Evolutionary conservation across 2,113 vertebrate species (phyloP), one percentile per base, ranked within the genome.

Genomic region (Falco punctatus): DNA sequence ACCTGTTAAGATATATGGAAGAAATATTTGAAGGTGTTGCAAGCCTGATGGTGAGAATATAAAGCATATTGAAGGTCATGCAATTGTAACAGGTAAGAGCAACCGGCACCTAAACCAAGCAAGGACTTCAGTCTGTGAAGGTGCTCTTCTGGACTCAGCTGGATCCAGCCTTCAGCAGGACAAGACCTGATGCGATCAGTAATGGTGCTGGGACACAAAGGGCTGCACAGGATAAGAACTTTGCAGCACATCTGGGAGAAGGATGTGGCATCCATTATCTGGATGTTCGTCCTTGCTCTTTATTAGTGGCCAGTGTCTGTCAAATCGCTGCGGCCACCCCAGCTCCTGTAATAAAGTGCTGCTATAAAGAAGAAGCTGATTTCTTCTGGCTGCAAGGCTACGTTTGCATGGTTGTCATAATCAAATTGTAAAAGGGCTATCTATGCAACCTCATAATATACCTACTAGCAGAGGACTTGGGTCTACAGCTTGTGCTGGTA

Each of bases 401-500:
- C 0, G 0, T 84, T 49, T 93, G 15, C 20, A 20, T 21, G 5
- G 6, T 33, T 88, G 14, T 44, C 15, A 44, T 44, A 73, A 75
- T 7, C 6, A 57, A 91, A 73, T 9, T 54, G 33, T 65, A 48
- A 73, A 78, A 66, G 11, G 18, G 5, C 11, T 61, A 10, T 46
- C 46, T 44, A 46, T 46, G 16, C 12, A 46, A 33, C 9, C 67
- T 0, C 0, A 18, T 40, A 33, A 16, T 24, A 9, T 22, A 44
- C 8, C 27, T 65, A 5, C 35, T 10, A 55, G 22, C 52, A n/a
- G 27, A 83, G 26, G 27, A 94, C 10, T 57, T 44, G 7, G 5
- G 6, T 73, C 74, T 72, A 55, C 8, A 71, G 6, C 6, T 30
- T 58, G 5, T 58, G 19, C 20, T 64, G 28, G 26, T 59, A 90